phyloP scores from a whole-genome alignment of 1,140 invertebrate genomes.

The Solenopsis invicta region DNA sequence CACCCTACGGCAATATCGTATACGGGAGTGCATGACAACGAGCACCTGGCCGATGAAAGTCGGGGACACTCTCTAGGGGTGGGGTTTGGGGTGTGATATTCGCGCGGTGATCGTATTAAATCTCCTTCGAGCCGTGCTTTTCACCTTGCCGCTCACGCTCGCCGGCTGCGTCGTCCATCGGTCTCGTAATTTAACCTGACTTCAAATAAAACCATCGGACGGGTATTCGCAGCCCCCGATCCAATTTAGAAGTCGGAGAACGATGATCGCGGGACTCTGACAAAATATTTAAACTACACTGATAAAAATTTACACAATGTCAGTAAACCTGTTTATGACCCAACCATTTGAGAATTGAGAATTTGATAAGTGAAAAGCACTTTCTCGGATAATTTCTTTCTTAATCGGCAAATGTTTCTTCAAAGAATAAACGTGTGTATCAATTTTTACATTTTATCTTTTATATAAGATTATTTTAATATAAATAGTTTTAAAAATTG shows the following conservation, averaged over 20 bases:
- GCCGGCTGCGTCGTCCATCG: conserved; percentile 71
- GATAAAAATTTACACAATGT: conserved; percentile 7
- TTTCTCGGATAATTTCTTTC: background rate
- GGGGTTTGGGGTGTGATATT: conserved; percentile 77
- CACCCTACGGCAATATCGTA: conserved; percentile 69
- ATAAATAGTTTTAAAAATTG: background rate
- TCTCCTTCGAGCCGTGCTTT: conserved; percentile 82
- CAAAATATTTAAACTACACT: conserved; percentile 44
- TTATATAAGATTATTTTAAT: background rate
- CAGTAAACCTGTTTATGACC: background rate
- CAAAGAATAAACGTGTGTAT: background rate
- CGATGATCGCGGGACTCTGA: conserved; percentile 42
- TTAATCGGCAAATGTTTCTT: background rate
- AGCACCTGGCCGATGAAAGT: conserved; percentile 79
- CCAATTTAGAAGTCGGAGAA: conserved; percentile 61
- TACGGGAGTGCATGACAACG: conserved; percentile 81
- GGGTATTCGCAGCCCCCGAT: conserved; percentile 65
- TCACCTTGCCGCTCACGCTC: conserved; percentile 64
- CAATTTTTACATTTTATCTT: background rate
- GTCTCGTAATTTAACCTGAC: conserved; percentile 78
- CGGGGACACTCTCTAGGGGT: conserved; percentile 49
- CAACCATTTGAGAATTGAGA: background rate
- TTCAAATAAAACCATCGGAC: conserved; percentile 77
- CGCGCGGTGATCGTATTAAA: conserved; percentile 83
- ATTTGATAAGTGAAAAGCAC: background rate